phyloP scores from a whole-genome alignment of 2,113 vertebrate species.

The Quiscalus mexicanus region DNA sequence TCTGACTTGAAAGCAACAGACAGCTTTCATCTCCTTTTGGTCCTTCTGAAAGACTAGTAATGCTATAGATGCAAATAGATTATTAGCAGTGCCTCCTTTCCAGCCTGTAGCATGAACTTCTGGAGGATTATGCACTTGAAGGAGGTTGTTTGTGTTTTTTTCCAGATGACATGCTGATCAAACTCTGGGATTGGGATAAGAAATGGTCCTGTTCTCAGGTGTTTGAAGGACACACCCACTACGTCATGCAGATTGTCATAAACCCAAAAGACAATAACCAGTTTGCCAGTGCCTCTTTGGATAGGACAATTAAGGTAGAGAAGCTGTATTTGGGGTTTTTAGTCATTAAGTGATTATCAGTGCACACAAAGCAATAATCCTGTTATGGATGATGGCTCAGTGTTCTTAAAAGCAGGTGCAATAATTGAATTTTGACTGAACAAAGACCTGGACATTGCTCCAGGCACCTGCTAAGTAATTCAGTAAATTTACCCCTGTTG shows the following conservation, averaged over 20 bases:
- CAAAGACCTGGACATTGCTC: neutral
- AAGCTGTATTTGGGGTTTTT: neutral
- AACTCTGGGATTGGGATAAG: slow-evolving; percentile 99
- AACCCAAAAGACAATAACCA: slow-evolving; percentile 99
- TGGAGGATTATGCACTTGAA: neutral
- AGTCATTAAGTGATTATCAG: neutral
- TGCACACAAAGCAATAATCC: neutral
- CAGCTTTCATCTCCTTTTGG: neutral
- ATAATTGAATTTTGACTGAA: neutral
- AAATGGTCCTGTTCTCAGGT: slow-evolving; percentile 99
- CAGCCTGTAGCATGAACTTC: neutral
- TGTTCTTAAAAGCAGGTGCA: neutral
- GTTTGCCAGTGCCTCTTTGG: slow-evolving; percentile 96
- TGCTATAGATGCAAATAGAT: neutral
- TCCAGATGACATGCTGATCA: slow-evolving; percentile 98
- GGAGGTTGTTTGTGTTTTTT: neutral
- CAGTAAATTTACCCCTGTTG: neutral
- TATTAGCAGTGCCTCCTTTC: neutral
- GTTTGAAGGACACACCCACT: slow-evolving; percentile 99
- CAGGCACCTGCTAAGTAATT: neutral
- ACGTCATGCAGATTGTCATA: slow-evolving; percentile 99
- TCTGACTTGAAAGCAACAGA: neutral
- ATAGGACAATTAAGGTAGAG: slow-evolving; percentile 95
- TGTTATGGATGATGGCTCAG: neutral
- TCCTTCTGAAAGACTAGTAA: neutral